Conservation (phyloP, 2,888 invertebrate genomes). For the Ariolimax columbianus region DNA sequence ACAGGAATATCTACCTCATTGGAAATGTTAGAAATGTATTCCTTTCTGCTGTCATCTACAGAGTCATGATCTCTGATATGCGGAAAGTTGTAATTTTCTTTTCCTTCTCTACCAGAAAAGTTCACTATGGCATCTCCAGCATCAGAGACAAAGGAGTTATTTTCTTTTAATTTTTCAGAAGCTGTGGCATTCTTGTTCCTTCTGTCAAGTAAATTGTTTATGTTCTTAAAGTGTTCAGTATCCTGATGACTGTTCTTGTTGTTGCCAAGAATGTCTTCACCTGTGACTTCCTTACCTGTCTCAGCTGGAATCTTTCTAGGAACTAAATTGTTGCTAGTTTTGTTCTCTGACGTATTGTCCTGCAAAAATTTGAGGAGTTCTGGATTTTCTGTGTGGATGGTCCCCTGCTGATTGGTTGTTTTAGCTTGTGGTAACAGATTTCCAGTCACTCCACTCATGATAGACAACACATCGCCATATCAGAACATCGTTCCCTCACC, state of each 20-base stretch:
- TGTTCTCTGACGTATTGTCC: slow-evolving; percentile 31
- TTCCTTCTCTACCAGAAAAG: background rate
- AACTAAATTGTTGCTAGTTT: background rate
- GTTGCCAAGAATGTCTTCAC: background rate
- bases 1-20: background rate
- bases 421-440: slow-evolving; percentile 9
- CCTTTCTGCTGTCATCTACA: background rate
- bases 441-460: slow-evolving; percentile 24
- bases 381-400: slow-evolving; percentile 52
- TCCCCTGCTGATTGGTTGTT: slow-evolving; percentile 42
- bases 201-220: background rate
- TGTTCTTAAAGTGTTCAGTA: background rate
- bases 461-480: slow-evolving; percentile 20
- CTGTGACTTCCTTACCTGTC: background rate
- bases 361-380: slow-evolving; percentile 50
- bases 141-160: slow-evolving; percentile 20
- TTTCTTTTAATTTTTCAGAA: background rate
- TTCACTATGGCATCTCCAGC: slow-evolving; percentile 24
- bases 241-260: background rate
- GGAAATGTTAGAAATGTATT: background rate
- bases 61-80: background rate
- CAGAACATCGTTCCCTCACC: background rate
- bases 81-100: background rate
- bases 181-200: background rate
- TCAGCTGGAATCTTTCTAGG: background rate